phyloP scores from a whole-genome alignment of 2,888 invertebrate species.

The Hemithea aestivaria region DNA sequence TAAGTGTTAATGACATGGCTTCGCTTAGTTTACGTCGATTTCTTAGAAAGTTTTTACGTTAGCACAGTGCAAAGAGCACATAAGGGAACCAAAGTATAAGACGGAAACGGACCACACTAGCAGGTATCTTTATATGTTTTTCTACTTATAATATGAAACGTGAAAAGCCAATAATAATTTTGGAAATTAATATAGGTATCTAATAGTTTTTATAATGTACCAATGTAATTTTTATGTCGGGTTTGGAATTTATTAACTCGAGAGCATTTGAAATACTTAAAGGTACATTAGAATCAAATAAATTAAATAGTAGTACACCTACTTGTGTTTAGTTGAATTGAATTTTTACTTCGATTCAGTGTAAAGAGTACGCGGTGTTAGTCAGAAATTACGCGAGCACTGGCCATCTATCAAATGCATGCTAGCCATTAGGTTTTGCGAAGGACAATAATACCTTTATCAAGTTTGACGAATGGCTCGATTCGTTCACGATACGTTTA shows the following conservation, averaged over 20 bases:
- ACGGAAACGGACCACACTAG: conserved; percentile 5
- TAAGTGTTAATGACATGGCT: conserved; percentile 17
- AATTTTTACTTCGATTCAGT: no score
- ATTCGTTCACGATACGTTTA: conserved; percentile 18
- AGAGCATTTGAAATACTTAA: no score
- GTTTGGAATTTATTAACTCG: no score
- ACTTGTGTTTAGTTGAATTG: no score
- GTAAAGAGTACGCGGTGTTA: neutral
- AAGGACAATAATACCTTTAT: conserved; percentile 15
- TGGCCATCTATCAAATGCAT: conserved; percentile 10
- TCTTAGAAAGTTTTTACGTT: conserved; percentile 5
- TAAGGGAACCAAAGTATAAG: conserved; percentile 1
- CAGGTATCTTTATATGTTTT: no score
- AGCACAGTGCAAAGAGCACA: neutral
- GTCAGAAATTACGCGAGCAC: neutral
- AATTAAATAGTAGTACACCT: no score
- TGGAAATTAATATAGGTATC: no score
- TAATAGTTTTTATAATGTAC: no score
- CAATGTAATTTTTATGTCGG: no score
- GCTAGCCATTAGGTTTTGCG: conserved; percentile 10
- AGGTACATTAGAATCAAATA: no score
- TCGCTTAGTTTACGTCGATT: conserved; percentile 7
- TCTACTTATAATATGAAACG: no score
- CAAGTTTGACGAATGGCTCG: conserved; percentile 10
- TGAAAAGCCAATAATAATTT: no score